Conservation (phyloP, 2,797 vertebrate species). For the Myripristis jacobus region DNA sequence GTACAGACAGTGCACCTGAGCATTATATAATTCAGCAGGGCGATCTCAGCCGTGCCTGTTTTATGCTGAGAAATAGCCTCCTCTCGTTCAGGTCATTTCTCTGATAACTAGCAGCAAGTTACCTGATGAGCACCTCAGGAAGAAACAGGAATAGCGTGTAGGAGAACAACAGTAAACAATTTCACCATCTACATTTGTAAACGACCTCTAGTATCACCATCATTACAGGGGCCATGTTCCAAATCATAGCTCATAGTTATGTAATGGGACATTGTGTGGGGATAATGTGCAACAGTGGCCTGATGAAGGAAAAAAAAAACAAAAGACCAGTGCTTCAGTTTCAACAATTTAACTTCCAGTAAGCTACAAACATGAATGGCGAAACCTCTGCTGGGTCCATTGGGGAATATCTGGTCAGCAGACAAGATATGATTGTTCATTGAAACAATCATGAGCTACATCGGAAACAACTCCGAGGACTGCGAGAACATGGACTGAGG, state of each 20-base stretch:
- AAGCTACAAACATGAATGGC: background rate
- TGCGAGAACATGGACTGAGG: slow-evolving; percentile 16
- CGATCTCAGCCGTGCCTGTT: slow-evolving; percentile 9
- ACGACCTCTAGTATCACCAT: slow-evolving; percentile 11
- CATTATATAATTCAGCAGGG: slow-evolving; percentile 34
- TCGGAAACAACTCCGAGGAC: slow-evolving; percentile 25
- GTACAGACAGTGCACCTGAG: background rate
- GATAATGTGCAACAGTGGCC: background rate
- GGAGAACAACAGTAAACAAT: background rate
- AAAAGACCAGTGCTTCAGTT: too few relatives aligned
- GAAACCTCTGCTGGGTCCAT: background rate
- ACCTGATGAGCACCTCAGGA: slow-evolving; percentile 13
- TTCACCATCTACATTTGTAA: background rate
- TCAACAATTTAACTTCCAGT: background rate
- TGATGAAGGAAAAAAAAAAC: background rate
- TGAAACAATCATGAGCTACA: slow-evolving; percentile 39
- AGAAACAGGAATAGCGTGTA: slow-evolving; percentile 14
- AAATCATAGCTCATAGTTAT: background rate
- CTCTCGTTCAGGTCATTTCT: slow-evolving; percentile 32
- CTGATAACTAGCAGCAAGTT: slow-evolving; percentile 27
- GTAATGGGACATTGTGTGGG: background rate
- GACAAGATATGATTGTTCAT: slow-evolving; percentile 8
- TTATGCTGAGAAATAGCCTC: slow-evolving; percentile 19
- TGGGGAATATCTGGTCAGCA: background rate
- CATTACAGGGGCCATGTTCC: background rate